These are phyloP conservation scores for Diploscapter pachys DNA, from an alignment of 1,140 invertebrate genomes.

Conservation along the genomic window DNA sequence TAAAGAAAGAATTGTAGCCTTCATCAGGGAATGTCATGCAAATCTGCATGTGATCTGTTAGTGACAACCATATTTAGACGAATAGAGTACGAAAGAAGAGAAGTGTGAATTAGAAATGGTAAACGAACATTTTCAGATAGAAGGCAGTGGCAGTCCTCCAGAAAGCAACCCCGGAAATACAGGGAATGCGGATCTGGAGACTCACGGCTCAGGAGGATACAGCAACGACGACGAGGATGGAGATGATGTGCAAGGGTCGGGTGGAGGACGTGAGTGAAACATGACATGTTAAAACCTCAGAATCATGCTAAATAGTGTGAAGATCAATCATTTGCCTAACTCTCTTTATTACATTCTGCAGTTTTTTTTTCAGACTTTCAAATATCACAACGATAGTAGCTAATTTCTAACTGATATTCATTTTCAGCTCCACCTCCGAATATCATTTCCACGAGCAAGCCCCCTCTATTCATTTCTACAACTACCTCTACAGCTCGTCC, in stretches of 20 bases:
- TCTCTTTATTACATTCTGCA: neutral
- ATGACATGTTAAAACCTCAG: no score
- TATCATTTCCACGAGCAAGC: neutral
- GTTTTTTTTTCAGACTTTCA: neutral
- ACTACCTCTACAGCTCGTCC: no score
- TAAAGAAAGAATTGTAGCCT: no score
- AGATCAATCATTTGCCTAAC: neutral
- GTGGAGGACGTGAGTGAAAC: neutral
- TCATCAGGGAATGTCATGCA: no score
- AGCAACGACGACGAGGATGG: slow-evolving; percentile 37
- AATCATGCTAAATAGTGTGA: neutral
- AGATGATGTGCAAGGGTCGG: slow-evolving; percentile 29
- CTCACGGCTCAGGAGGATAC: slow-evolving; percentile 6
- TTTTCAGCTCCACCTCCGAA: slow-evolving; percentile 19
- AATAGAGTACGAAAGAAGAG: no score
- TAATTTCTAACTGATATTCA: neutral
- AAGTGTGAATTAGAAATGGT: neutral
- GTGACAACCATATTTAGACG: no score
- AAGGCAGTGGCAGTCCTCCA: slow-evolving; percentile 8
- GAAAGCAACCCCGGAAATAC: neutral
- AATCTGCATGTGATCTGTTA: no score
- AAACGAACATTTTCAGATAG: slow-evolving; percentile 3
- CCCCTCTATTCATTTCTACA: no score
- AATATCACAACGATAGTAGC: neutral
- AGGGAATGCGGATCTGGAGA: slow-evolving; percentile 2